phyloP scores from a whole-genome alignment of 2,113 vertebrate species.

The Psettodes erumei region DNA sequence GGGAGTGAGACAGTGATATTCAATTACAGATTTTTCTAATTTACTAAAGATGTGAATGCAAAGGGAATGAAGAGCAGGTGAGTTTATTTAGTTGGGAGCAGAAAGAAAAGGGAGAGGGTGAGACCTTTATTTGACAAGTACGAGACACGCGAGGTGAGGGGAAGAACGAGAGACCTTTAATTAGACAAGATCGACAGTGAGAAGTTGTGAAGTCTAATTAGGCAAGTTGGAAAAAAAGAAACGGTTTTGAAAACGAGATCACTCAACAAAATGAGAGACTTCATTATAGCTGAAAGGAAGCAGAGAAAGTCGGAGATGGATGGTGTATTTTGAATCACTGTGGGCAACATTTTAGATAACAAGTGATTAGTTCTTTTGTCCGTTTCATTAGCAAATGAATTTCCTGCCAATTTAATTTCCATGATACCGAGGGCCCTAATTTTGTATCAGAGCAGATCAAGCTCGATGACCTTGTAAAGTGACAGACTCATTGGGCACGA shows the following conservation, averaged over 20 bases:
- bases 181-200: slow-evolving; percentile 79
- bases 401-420: slow-evolving; percentile 66
- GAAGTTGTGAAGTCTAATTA: slow-evolving; percentile 82
- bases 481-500: slow-evolving; percentile 37
- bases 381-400: slow-evolving; percentile 66
- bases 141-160: slow-evolving; percentile 64
- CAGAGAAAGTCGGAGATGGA: slow-evolving; percentile 43
- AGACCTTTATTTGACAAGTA: slow-evolving; percentile 73
- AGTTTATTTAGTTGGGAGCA: slow-evolving; percentile 63
- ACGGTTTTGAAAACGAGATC: slow-evolving; percentile 69
- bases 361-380: slow-evolving; percentile 66
- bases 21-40: slow-evolving; percentile 75
- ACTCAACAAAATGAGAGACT: slow-evolving; percentile 69
- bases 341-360: slow-evolving; percentile 66
- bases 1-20: slow-evolving; percentile 65
- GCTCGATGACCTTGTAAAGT: slow-evolving; percentile 60
- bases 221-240: slow-evolving; percentile 65
- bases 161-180: slow-evolving; percentile 81
- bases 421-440: slow-evolving; percentile 44
- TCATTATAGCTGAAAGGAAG: slow-evolving; percentile 72
- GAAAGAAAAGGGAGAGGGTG: slow-evolving; percentile 54
- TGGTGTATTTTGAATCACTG: slow-evolving; percentile 53
- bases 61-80: slow-evolving; percentile 27
- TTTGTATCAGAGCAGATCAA: slow-evolving; percentile 40
- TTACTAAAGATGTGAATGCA: slow-evolving; percentile 61